Base-by-base conservation (phyloP, 2,888 invertebrate species). In the Tholera decimalis region DNA sequence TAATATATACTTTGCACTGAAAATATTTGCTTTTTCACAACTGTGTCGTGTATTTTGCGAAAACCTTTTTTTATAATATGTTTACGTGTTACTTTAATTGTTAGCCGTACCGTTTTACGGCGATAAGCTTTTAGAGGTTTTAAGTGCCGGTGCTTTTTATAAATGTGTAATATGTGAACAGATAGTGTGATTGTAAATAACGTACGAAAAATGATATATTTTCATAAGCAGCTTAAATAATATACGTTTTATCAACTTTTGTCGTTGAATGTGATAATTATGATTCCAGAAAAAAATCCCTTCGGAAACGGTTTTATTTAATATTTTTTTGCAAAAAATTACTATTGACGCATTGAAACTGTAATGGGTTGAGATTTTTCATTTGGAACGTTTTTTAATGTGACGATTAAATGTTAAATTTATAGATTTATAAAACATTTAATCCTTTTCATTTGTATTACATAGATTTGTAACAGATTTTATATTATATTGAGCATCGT, bases 81-180 rank as follows among this genome's bases (percentile, higher is more conserved):
- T 66, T 73, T 37, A 13, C 15, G 18, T 49, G 35, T 68, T 43
- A 53, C 4, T 68, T 70, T 70, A 49, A 70, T 70, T 37, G 41
- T 11, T n/a, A 37, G 15, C 20, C 37, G 50, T 66, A 50, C 50
- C 60, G 37, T 37, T 66, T 59, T 43, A 66, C 28, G 49, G 28
- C 22, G 24, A 35, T 58, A 37, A 35, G n/a, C 35, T 68, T 66
- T 68, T 26, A 49, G 49, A 43, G 49, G 28, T 68, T 43, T 59
- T 11, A 9, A 20, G 28, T 68, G 30, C n/a, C 20, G 7, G n/a
- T 11, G 47, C 28, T 30, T 30, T 60, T 50, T n/a, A n/a, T 30
- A n/a, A 61, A 46, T 41, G 9, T 3, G 22, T 47, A 47, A 24
- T 24, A 7, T 6, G 24, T 11, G n/a, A 1, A 2, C 8, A n/a